A percentile compares a stretch with the other conserved stretches of the same genome.
Conservation (phyloP, 2,797 vertebrate species). For the Chloroceryle amazona region DNA sequence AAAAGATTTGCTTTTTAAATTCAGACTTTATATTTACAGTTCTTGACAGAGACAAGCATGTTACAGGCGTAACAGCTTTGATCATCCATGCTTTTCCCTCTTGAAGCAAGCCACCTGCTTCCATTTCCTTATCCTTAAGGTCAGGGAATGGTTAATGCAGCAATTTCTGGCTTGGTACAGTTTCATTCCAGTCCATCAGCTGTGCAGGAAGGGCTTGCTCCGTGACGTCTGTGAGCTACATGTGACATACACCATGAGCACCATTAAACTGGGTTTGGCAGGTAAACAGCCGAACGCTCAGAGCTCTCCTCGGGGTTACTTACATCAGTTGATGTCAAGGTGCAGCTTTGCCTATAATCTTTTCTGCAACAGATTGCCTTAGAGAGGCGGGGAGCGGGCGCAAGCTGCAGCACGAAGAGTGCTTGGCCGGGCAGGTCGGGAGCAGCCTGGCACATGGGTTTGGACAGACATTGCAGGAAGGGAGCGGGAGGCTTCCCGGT, state of each 20-base stretch:
- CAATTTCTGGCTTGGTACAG: neutral
- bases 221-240: neutral
- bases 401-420: neutral
- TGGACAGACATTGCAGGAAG: neutral
- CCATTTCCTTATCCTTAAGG: neutral
- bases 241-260: neutral
- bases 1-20: neutral
- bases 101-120: neutral
- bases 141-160: neutral
- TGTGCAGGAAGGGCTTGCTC: neutral
- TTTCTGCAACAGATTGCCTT: neutral
- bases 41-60: neutral
- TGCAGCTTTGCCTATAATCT: neutral
- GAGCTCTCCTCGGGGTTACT: neutral
- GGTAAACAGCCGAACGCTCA: neutral
- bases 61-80: neutral
- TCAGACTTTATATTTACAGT: neutral
- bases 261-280: neutral
- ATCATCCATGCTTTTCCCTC: neutral
- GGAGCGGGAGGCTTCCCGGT: neutral
- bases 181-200: conserved; percentile 18
- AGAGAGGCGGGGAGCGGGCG: fast-evolving
- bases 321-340: neutral
- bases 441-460: neutral
- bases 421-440: neutral